These are phyloP conservation scores for Ylistrum balloti DNA, from an alignment of 1,140 invertebrate genomes.

Conservation along the genomic window DNA sequence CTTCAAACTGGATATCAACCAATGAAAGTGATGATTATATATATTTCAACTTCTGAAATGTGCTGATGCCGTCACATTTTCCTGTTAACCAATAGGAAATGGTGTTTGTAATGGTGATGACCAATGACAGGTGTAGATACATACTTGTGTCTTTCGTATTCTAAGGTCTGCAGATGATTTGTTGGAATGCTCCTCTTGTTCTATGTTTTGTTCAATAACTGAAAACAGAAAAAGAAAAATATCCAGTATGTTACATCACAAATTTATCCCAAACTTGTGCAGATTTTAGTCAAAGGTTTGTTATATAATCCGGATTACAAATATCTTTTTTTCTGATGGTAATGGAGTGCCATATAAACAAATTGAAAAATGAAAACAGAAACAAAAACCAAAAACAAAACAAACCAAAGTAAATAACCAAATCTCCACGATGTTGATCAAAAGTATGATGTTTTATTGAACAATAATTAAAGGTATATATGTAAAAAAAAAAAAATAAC, in stretches of 20 bases:
- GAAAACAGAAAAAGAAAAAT: conserved; percentile 74
- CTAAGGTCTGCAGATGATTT: conserved; percentile 98
- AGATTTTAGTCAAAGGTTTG: no score
- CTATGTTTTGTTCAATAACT: conserved; percentile 99
- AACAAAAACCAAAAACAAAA: no score
- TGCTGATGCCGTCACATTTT: background rate
- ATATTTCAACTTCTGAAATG: background rate
- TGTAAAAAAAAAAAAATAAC: no score
- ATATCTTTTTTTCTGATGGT: no score
- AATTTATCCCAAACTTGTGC: no score
- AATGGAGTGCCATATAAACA: no score
- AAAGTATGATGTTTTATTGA: no score
- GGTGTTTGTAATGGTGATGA: background rate
- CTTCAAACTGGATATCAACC: background rate
- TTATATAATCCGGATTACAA: no score
- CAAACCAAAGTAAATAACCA: no score
- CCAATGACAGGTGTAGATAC: conserved; percentile 43
- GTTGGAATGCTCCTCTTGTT: conserved; percentile 98
- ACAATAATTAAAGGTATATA: no score
- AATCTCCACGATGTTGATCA: no score
- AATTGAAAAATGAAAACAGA: no score
- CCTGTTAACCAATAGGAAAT: background rate
- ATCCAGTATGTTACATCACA: conserved; percentile 47
- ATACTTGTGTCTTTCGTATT: conserved; percentile 96
- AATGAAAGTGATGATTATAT: background rate